These are phyloP conservation scores for Agrotis puta DNA, from an alignment of 2,888 invertebrate genomes.

Conservation along the genomic window DNA sequence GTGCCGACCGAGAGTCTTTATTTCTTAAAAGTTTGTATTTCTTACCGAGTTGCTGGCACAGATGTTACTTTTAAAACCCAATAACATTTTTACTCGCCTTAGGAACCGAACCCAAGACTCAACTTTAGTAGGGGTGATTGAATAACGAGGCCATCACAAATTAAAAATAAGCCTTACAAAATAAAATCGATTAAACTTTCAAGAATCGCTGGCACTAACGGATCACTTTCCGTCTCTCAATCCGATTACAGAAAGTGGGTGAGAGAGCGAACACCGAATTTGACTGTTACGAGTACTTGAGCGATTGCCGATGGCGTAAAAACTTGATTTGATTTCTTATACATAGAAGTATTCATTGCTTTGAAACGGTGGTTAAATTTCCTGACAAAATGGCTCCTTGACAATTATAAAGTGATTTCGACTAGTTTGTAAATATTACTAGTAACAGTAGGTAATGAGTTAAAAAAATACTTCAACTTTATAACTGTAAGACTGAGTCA, in stretches of 20 bases:
- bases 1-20: no score
- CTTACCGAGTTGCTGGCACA: no score
- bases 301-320: not conserved
- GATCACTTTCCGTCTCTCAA: constrained; percentile 15
- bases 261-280: constrained; percentile 4
- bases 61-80: not conserved
- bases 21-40: no score
- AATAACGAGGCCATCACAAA: not conserved
- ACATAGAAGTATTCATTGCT: not conserved
- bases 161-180: not conserved
- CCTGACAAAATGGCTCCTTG: not conserved
- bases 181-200: constrained; percentile 6
- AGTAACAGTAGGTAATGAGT: no score
- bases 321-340: not conserved
- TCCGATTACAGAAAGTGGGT: constrained; percentile 9
- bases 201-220: not conserved
- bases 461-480: no score
- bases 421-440: not conserved
- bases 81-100: not conserved
- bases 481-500: no score
- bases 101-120: not conserved
- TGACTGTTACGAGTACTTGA: not conserved
- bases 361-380: not conserved
- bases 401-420: not conserved
- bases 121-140: not conserved